These are phyloP conservation scores for Odontocolon sp. DNA, from an alignment of 2,888 invertebrate species.

Conservation along the genomic window DNA sequence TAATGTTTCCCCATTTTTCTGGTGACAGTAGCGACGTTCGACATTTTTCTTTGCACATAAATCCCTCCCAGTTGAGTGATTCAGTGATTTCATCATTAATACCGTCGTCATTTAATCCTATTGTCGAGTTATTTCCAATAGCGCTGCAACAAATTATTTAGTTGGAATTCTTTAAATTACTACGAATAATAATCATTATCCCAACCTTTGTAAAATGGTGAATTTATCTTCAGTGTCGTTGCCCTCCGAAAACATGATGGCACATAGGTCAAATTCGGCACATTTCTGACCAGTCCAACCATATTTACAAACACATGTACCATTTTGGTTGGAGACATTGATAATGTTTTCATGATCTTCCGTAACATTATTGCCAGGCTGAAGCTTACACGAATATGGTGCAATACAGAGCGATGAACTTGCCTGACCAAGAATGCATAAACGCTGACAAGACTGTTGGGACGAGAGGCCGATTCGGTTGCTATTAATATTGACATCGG, in stretches of 20 bases:
- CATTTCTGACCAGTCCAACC: conserved; percentile 41
- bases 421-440: conserved; percentile 80
- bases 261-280: conserved; percentile 45
- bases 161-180: background rate
- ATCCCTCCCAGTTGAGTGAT: background rate
- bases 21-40: conserved; percentile 3
- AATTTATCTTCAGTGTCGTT: background rate
- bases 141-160: background rate
- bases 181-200: background rate
- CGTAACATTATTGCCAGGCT: no score
- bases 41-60: conserved; percentile 18
- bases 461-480: conserved; percentile 45
- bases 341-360: background rate
- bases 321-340: conserved; percentile 22
- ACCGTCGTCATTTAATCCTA: background rate
- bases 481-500: conserved; percentile 69
- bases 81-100: background rate
- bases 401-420: conserved; percentile 75
- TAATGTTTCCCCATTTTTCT: background rate
- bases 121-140: background rate
- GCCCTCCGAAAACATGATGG: conserved; percentile 31
- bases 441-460: conserved; percentile 66
- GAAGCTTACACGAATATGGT: conserved; percentile 51
- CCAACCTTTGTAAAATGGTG: conserved; percentile 8
- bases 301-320: conserved; percentile 50